Conservation (phyloP, 2,888 invertebrate species). For the Melanophora roralis region DNA sequence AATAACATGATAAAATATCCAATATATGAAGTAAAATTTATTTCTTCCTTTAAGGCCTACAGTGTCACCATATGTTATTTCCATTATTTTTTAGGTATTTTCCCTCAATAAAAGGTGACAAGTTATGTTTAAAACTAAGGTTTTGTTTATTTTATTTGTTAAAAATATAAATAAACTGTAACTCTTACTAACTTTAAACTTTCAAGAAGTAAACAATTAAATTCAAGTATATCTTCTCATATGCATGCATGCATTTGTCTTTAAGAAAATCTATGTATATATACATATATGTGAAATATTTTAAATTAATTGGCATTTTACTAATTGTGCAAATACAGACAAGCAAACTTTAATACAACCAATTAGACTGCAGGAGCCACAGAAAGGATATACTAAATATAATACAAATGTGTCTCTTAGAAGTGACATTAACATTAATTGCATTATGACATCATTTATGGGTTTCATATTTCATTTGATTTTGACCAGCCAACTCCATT, state of each 20-base stretch:
- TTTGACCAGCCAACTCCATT: constrained; percentile 3
- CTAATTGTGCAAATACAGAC: background rate
- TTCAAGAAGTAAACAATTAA: no score
- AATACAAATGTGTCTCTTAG: constrained; percentile 55
- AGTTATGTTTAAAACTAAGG: constrained; percentile 11
- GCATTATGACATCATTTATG: constrained; percentile 59
- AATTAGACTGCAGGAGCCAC: background rate
- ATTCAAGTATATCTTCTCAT: no score
- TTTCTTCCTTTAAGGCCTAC: background rate
- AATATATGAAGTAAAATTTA: no score
- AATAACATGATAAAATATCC: no score
- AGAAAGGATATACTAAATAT: background rate
- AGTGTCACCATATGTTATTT: constrained; percentile 22
- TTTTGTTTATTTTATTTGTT: background rate
- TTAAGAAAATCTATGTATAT: background rate
- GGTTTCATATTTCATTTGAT: constrained; percentile 60
- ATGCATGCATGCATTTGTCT: background rate
- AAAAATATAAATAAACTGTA: background rate
- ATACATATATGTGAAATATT: constrained; percentile 18
- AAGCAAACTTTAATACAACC: background rate
- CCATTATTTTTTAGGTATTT: constrained; percentile 40
- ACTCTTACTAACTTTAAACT: background rate
- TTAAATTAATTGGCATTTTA: constrained; percentile 60
- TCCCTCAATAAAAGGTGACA: constrained; percentile 27
- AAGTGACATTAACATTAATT: constrained; percentile 61